Percentiles rank a stretch among this genome's conserved stretches.
phyloP scores from a whole-genome alignment of 2,113 vertebrate genomes.

The Psilopsiagon aurifrons region DNA sequence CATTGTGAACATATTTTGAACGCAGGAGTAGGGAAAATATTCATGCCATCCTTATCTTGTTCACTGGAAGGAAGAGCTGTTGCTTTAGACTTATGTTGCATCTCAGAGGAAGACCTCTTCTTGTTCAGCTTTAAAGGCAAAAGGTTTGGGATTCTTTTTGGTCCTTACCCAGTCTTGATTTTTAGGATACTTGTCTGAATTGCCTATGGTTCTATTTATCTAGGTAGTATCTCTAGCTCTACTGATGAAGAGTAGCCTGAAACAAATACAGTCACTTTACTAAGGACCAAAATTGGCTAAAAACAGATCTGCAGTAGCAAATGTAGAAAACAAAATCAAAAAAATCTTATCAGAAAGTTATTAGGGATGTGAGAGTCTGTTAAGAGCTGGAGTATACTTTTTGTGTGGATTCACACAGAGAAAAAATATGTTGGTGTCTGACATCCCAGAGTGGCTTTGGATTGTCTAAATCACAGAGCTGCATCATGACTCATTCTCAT shows the following conservation, averaged over 20 bases:
- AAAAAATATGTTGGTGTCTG: neutral
- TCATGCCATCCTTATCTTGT: neutral
- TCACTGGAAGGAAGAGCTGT: neutral
- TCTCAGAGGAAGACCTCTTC: neutral
- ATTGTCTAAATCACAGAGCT: slow-evolving; percentile 32
- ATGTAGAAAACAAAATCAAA: neutral
- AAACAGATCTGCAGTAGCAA: neutral
- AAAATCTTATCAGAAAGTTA: neutral
- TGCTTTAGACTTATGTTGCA: neutral
- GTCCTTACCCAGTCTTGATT: neutral
- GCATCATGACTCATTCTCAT: slow-evolving; percentile 36
- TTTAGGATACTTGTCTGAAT: neutral
- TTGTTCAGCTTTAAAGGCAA: neutral
- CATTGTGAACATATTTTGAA: neutral
- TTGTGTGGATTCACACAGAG: neutral
- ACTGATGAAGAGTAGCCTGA: neutral
- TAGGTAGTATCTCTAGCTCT: neutral
- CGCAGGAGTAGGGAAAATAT: neutral
- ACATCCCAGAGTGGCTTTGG: slow-evolving; percentile 21
- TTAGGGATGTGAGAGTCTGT: neutral
- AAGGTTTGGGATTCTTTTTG: neutral
- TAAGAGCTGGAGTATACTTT: neutral
- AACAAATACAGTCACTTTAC: neutral
- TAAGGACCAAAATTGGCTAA: neutral
- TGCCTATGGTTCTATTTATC: neutral